Base-by-base conservation (phyloP, 2,888 invertebrate genomes). In the Dastarcus helophoroides region DNA sequence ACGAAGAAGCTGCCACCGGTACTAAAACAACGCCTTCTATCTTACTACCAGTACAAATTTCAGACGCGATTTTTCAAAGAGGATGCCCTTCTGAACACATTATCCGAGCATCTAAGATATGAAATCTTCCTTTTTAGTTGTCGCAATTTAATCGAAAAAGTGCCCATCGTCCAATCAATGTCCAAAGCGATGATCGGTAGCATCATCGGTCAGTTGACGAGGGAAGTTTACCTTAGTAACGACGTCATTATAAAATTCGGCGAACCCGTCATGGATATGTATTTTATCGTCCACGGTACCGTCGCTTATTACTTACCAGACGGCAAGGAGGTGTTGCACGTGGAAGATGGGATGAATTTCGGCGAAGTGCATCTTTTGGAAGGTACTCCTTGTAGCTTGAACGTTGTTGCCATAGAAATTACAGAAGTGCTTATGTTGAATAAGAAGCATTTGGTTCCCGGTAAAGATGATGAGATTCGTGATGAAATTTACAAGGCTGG, bases 1-100 rank as follows among this genome's bases (percentile, higher is more conserved):
- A 61, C 65, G 26, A 68, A 68, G 42, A 64, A 66, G 37, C 56
- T 71, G n/a, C 67, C 71, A 0, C 37, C 47, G 8, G 37, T 51
- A 5, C 45, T 71, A 9, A 60, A 62, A 43, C 50, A 59, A 17
- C 60, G 66, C 4, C 53, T 73, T 4, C 46, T 61, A 3, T 53
- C 55, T 4, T 70, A 67, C 44, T 71, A 70, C 43, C 58, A 63
- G 29, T 67, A 67, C 46, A 60, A 60, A 28, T 72, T 63, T 42
- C 67, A 66, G 39, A 64, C 64, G 33, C 55, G 56, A 16, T 71
- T 67, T 40, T 72, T 67, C 47, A 63, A 64, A 40, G 71, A 72
- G 36, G 54, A 60, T 2, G 50, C 42, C 8, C 46, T 51, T 51
- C 29, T 53, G 7, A 37, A 40, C 8, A 49, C 48, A 1, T 31